Evolutionary conservation across 2,797 vertebrate species (phyloP).

Genomic region (Myotis planiceps): DNA sequence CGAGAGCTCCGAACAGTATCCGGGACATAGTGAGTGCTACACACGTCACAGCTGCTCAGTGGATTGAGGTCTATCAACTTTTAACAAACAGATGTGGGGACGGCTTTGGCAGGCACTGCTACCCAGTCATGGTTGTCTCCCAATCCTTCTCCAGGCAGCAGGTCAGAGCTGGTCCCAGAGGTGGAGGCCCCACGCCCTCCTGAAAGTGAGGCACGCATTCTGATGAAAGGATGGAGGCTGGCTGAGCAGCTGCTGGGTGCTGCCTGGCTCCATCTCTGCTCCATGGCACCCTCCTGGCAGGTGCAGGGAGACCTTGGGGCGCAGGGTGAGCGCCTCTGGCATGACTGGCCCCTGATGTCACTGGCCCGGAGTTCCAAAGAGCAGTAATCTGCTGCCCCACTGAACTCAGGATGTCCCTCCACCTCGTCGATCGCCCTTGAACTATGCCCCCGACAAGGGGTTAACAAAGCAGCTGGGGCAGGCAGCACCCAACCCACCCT

Average conservation of each 20-base stretch:
- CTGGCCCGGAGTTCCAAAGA: not conserved
- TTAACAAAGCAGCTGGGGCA: not conserved
- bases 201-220: not conserved
- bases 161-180: not conserved
- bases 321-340: not conserved
- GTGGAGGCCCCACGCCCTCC: not conserved
- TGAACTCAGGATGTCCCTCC: not conserved
- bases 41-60: not conserved
- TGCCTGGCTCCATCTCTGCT: not conserved
- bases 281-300: not conserved
- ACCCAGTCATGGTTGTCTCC: not conserved
- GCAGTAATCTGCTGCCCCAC: not conserved
- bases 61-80: not conserved
- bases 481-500: not conserved
- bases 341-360: not conserved
- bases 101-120: not conserved
- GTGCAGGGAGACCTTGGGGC: not conserved
- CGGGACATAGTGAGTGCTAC: not conserved
- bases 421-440: not conserved
- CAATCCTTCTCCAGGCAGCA: not conserved
- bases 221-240: not conserved
- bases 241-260: not conserved
- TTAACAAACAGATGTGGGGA: not conserved
- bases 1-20: not conserved
- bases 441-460: not conserved